A percentile compares a stretch with the other conserved stretches of the same genome.
Conservation (phyloP, 2,113 vertebrate species). For the Gallinago media region DNA sequence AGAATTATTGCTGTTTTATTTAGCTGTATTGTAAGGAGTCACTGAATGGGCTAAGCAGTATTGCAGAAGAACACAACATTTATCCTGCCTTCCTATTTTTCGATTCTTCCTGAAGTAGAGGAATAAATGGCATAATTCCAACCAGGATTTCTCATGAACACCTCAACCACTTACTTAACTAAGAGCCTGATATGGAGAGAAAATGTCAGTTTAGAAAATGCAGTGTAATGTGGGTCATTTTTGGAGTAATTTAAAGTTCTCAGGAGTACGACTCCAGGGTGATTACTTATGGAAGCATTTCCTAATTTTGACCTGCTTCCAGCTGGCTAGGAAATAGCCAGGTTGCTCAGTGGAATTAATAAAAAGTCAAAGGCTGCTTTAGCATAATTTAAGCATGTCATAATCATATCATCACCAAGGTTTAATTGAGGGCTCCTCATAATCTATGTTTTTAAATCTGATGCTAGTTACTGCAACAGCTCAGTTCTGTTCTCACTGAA, state of each 20-base stretch:
- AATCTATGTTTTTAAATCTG: neutral
- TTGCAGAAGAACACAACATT: neutral
- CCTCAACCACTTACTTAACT: neutral
- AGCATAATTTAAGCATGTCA: neutral
- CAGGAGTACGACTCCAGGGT: neutral
- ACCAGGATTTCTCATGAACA: neutral
- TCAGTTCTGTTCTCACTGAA: neutral
- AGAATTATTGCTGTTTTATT: neutral
- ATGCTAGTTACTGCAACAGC: neutral
- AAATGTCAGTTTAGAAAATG: neutral
- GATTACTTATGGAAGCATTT: constrained; percentile 15
- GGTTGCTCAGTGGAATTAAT: constrained; percentile 8
- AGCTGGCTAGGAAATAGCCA: neutral
- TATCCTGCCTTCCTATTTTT: neutral
- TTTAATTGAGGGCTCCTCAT: neutral
- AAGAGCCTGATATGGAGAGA: neutral
- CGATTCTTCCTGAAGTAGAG: neutral
- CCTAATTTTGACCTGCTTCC: constrained; percentile 18
- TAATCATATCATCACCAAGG: neutral
- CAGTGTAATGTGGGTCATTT: neutral
- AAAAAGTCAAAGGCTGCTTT: neutral
- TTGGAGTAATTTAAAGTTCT: neutral
- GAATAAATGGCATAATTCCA: neutral
- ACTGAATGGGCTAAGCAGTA: neutral
- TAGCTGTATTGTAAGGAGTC: neutral